A percentile compares a stretch with the other conserved stretches of the same genome.
Conservation (phyloP, 2,797 vertebrate species). For the Eutrigla gurnardus region DNA sequence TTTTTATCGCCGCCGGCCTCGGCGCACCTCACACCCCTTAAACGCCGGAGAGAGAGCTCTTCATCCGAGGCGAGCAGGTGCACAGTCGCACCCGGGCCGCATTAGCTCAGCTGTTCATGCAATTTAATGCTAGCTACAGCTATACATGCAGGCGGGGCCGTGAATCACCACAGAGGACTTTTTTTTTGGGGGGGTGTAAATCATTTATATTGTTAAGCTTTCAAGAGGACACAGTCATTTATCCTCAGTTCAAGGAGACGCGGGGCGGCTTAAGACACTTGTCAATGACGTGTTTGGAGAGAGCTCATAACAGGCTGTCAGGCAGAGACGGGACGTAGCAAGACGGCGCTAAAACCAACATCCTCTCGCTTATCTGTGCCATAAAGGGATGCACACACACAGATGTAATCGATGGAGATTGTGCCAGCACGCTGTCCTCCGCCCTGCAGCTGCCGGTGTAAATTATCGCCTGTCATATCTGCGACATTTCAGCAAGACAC, state of each 20-base stretch:
- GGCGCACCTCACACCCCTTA: conserved; percentile 30
- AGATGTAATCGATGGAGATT: conserved; percentile 65
- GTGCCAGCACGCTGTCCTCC: conserved; percentile 33
- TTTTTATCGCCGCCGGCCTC: conserved; percentile 32
- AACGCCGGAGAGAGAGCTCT: conserved; percentile 34
- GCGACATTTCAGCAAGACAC: conserved; percentile 68
- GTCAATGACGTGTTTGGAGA: conserved; percentile 60
- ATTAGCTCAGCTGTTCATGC: conserved; percentile 65
- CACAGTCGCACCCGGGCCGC: background rate
- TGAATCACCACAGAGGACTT: conserved; percentile 67
- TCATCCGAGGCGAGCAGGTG: conserved; percentile 44
- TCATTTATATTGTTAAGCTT: conserved; percentile 71
- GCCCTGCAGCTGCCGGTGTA: conserved; percentile 53
- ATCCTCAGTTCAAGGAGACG: conserved; percentile 74
- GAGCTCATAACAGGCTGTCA: conserved; percentile 66
- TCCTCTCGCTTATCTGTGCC: conserved; percentile 57
- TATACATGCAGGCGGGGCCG: conserved; percentile 43
- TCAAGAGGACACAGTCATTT: conserved; percentile 64
- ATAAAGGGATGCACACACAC: conserved; percentile 55
- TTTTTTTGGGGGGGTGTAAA: conserved; percentile 47
- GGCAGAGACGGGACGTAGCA: conserved; percentile 52
- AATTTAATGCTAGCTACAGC: conserved; percentile 59
- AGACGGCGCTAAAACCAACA: conserved; percentile 57
- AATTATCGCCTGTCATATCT: conserved; percentile 78
- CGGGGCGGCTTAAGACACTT: conserved; percentile 62